Evolutionary conservation across 1,140 invertebrate genomes (phyloP), one percentile per base, ranked within the genome.

Genomic region (Ceratosolen solmsi): DNA sequence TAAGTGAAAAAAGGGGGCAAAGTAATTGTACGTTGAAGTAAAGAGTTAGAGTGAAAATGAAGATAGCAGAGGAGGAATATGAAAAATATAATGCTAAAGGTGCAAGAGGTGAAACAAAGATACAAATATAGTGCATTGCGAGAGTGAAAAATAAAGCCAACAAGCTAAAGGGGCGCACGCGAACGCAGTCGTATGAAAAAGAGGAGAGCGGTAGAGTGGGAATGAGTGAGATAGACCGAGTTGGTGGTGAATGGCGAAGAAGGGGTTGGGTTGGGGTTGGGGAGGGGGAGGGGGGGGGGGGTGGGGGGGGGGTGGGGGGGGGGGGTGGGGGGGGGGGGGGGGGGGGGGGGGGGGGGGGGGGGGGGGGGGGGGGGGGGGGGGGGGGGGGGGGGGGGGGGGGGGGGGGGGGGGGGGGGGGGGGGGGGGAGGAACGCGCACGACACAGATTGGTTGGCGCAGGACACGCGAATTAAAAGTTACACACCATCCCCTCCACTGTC

Each of bases 381-480:
- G 25, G 58, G 11, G 36, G 2, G 30, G n/a, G 30, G n/a, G 33
- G 22, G 20, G 7, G 49, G 20, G 46, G 27, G 30, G n/a, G 13
- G 22, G 15, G 41, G 36, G 41, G 36, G 15, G 22, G 46, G n/a
- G 27, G 22, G 33, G 54, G 25, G 58, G 89, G 87, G 88, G 86
- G 90, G 88, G 91, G 91, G 91, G 90, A 91, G 89, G 88, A 89
- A 86, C 87, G 89, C 88, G 88, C 89, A 88, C 87, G 89, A 91
- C 90, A 90, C 89, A 90, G 90, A 91, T 91, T 91, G 90, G 88
- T 89, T 86, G 87, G 87, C 88, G 85, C 85, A 86, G 88, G 86
- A 88, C 90, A 91, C 90, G 90, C 90, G 89, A 90, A 92, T 90
- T 90, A 91, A 91, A 91, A 91, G 87, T 92, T 90, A 91, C 86